Base-by-base conservation (phyloP, 2,888 invertebrate genomes). In the Hyposoter didymator region DNA sequence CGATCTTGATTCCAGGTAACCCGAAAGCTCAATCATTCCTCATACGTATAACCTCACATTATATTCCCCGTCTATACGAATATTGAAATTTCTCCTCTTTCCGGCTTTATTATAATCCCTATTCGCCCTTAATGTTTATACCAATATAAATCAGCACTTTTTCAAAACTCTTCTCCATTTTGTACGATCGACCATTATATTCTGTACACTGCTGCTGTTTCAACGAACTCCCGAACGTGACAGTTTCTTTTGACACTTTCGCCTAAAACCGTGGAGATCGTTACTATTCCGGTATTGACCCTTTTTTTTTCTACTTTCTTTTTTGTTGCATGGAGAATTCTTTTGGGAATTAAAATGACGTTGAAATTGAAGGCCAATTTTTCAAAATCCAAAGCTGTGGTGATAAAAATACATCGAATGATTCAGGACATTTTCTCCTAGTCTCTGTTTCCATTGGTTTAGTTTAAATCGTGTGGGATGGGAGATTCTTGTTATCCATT, bases 1-100 rank as follows among this genome's bases (percentile, higher is more conserved):
- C 93, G 92, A 93, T 89, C 92, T 92, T 88, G 89, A 91, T 91
- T 93, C 94, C 93, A 94, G 94, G 94, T 93, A 89, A 73, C 49
- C 28, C 19, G 35, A 7, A 76, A 70, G n/a, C 59, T 28, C 59
- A 28, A 59, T 62, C 52, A 32, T 62, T 73, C 19, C 6, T 49
- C 52, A 14, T 35, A 28, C 47, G 7, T 35, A 14, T 70, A 78
- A 62, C 78, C 66, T 69, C 45, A 28, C 66, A 55, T 47, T 22
- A 4, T 6, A 14, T 59, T 69, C 55, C n/a, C 17, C 12, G 35
- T 28, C 19, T 62, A 19, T 62, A 19, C 28, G 64, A 39, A 49
- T 22, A 55, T 22, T 59, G 17, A n/a, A 12, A 45, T 17, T 52
- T 22, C 32, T 59, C 17, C n/a, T 14, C 22, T 55, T n/a, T 73